Evolutionary conservation across 2,888 invertebrate species (phyloP).

Genomic region (Coleophora flavipennella): DNA sequence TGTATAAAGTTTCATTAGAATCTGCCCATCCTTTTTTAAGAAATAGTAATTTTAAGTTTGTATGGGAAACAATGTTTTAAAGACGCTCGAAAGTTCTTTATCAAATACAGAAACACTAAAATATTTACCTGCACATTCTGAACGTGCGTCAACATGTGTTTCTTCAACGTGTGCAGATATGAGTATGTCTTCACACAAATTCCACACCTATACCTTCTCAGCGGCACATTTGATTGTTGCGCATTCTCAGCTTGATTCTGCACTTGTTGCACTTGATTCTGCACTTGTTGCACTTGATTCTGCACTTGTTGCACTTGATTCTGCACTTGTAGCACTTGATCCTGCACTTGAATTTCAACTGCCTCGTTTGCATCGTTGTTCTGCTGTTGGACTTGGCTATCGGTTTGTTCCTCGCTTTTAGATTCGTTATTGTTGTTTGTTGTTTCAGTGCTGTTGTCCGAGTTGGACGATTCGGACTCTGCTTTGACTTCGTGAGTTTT

Average conservation of each 20-base stretch:
- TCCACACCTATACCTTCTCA: conserved; percentile 55
- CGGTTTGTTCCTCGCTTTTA: conserved; percentile 6
- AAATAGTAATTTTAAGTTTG: too few relatives aligned
- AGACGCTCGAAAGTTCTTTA: too few relatives aligned
- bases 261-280: conserved; percentile 6
- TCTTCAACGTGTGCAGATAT: conserved; percentile 63
- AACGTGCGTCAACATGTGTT: conserved; percentile 57
- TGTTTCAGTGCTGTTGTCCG: conserved; percentile 24
- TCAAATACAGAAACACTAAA: too few relatives aligned
- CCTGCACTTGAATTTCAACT: background rate
- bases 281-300: conserved; percentile 4
- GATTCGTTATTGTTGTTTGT: conserved; percentile 7
- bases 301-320: conserved; percentile 2
- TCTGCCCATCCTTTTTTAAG: too few relatives aligned
- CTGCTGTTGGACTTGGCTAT: background rate
- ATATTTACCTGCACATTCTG: conserved; percentile 20
- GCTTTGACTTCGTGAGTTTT: conserved; percentile 48
- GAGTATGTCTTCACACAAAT: conserved; percentile 62
- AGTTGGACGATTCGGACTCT: conserved; percentile 25
- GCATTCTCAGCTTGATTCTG: conserved; percentile 15
- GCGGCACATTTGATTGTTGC: conserved; percentile 13
- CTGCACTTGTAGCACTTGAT: conserved; percentile 1
- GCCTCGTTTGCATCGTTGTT: background rate
- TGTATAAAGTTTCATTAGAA: too few relatives aligned
- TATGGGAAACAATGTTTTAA: too few relatives aligned